Evolutionary conservation across 1,140 invertebrate species (phyloP), one percentile per base, ranked within the genome.

Genomic region (Argopecten irradians): DNA sequence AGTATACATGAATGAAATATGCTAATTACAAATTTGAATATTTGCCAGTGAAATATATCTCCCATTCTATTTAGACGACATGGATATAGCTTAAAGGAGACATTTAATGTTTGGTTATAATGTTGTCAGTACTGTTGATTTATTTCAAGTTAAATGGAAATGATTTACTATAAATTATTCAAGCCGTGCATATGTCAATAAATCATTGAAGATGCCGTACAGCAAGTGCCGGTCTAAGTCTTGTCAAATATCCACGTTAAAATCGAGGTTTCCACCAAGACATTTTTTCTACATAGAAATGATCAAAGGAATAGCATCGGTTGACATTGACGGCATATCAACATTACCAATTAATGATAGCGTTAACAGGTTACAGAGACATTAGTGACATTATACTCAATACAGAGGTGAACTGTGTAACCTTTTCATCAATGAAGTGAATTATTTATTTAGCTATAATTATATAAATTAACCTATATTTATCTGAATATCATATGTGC

Each of bases 91-190:
- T 71, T 28, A 71, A 22, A 71, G 55, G 55, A 71, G 55, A 71
- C 55, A 71, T 28, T 71, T 71, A 71, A 71, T 71, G 55, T 71
- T 71, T 71, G 55, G 55, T 28, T 28, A 71, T 22, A n/a, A 71
- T 71, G 28, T 71, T 28, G 55, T 71, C 55, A 71, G 8, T 71
- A 28, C n/a, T 71, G n/a, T 71, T 71, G 28, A 71, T 71, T 71
- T 71, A 71, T 71, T 71, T n/a, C 55, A 71, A 28, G 22, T 71
- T 71, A 16, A 71, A 71, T 71, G 55, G 28, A 71, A 71, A 28
- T 71, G 55, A 71, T 71, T 71, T 71, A 71, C 55, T 71, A 71
- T 71, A 71, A 71, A 71, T 71, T 71, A 71, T 71, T 71, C 55
- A 71, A 71, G 28, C n/a, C 22, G 5, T 71, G 55, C 55, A 71